A percentile compares a stretch with the other conserved stretches of the same genome.
Evolutionary conservation across 2,888 invertebrate genomes (phyloP).

Genomic region (Andrena dorsata): DNA sequence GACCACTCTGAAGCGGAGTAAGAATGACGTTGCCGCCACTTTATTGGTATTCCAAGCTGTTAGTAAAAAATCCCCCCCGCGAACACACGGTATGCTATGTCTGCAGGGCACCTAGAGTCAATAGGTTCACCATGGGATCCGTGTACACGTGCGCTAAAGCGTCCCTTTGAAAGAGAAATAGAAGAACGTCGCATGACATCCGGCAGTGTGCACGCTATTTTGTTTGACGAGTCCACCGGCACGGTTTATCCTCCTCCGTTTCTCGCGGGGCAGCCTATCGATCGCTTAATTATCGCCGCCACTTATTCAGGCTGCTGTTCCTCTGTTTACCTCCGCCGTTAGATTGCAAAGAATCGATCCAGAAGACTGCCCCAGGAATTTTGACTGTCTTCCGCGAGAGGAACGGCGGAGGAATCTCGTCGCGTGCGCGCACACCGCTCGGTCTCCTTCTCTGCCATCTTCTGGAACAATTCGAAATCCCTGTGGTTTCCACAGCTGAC

Average conservation of each 20-base stretch:
- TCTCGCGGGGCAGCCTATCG: constrained; percentile 53
- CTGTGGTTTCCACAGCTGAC: constrained; percentile 10
- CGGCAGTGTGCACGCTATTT: constrained; percentile 63
- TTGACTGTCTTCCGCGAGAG: not conserved
- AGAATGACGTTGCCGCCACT: not conserved
- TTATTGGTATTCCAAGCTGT: constrained; percentile 32
- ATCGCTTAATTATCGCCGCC: constrained; percentile 64
- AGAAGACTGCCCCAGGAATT: not conserved
- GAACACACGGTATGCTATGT: not conserved
- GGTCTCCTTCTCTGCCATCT: constrained; percentile 10
- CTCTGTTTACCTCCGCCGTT: constrained; percentile 45
- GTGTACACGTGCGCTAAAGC: constrained; percentile 56
- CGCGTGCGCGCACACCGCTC: constrained; percentile 43
- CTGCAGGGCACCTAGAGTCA: not conserved
- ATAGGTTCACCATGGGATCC: constrained; percentile 16
- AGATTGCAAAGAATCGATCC: constrained; percentile 27
- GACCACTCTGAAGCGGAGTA: no score
- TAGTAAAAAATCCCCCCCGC: not conserved
- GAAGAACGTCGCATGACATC: constrained; percentile 56
- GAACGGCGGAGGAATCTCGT: not conserved
- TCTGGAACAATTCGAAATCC: not conserved
- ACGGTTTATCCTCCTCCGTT: constrained; percentile 46
- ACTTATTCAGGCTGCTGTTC: constrained; percentile 56
- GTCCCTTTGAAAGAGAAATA: constrained; percentile 36
- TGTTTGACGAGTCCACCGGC: constrained; percentile 40